A percentile compares a stretch with the other conserved stretches of the same genome.
Evolutionary conservation across 2,888 invertebrate genomes (phyloP).

Genomic region (Acheta domesticus): DNA sequence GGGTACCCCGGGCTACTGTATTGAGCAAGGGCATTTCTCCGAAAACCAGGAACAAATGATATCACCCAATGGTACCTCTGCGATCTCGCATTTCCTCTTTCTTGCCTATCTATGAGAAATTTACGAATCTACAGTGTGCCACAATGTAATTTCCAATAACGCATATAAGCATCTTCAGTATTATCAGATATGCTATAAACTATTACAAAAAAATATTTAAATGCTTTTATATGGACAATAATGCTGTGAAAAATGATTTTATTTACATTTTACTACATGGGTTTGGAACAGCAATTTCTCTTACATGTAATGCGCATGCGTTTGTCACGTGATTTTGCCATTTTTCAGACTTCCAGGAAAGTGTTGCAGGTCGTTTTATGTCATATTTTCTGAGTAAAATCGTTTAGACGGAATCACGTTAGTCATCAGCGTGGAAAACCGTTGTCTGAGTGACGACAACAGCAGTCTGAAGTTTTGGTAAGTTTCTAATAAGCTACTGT

Average conservation of each 20-base stretch:
- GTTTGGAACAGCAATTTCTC: not conserved
- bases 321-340: constrained; percentile 35
- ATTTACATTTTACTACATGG: not conserved
- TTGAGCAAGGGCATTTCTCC: constrained; percentile 2
- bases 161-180: too few relatives aligned
- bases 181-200: too few relatives aligned
- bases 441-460: constrained; percentile 33
- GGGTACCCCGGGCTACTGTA: not conserved
- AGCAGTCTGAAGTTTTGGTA: constrained; percentile 34
- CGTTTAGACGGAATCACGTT: constrained; percentile 35
- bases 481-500: constrained; percentile 30
- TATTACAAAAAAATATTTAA: too few relatives aligned
- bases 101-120: not conserved
- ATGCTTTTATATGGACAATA: too few relatives aligned
- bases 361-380: constrained; percentile 35
- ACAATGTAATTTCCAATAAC: not conserved
- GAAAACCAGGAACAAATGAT: constrained; percentile 10
- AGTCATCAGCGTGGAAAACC: constrained; percentile 35
- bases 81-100: constrained; percentile 7
- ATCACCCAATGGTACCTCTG: constrained; percentile 18
- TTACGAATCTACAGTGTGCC: not conserved
- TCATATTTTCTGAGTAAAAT: constrained; percentile 35
- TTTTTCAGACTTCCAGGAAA: constrained; percentile 37
- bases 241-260: too few relatives aligned
- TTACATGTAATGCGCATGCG: constrained; percentile 32